Conservation (phyloP, 2,113 vertebrate species). For the Xiphophorus couchianus region DNA sequence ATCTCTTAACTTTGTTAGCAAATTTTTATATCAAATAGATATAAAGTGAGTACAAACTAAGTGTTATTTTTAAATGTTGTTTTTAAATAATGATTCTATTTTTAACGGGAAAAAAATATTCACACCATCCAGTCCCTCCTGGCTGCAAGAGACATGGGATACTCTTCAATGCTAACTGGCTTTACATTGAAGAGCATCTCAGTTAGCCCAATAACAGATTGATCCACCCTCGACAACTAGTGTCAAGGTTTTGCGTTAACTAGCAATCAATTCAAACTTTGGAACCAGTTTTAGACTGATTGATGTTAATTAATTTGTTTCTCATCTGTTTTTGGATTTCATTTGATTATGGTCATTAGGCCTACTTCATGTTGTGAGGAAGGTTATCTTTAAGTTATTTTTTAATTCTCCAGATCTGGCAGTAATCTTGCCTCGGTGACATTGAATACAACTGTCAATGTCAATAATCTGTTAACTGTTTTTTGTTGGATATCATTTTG, state of each 20-base stretch:
- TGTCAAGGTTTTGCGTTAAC: too few relatives aligned
- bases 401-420: neutral
- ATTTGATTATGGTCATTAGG: neutral
- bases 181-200: neutral
- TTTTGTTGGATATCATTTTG: neutral
- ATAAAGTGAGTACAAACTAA: neutral
- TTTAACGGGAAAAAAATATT: neutral
- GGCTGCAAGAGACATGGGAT: too few relatives aligned
- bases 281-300: too few relatives aligned
- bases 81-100: neutral
- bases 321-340: neutral
- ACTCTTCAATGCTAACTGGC: neutral
- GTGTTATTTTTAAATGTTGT: neutral
- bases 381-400: neutral
- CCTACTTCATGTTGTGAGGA: neutral
- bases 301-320: neutral
- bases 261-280: neutral
- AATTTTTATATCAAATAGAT: neutral
- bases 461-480: neutral
- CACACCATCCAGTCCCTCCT: neutral
- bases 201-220: neutral
- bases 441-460: too few relatives aligned
- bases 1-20: neutral
- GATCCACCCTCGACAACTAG: neutral
- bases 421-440: neutral